Evolutionary conservation across 2,113 vertebrate species (phyloP), one percentile per base, ranked within the genome.

Genomic region (Takifugu bimaculatus): DNA sequence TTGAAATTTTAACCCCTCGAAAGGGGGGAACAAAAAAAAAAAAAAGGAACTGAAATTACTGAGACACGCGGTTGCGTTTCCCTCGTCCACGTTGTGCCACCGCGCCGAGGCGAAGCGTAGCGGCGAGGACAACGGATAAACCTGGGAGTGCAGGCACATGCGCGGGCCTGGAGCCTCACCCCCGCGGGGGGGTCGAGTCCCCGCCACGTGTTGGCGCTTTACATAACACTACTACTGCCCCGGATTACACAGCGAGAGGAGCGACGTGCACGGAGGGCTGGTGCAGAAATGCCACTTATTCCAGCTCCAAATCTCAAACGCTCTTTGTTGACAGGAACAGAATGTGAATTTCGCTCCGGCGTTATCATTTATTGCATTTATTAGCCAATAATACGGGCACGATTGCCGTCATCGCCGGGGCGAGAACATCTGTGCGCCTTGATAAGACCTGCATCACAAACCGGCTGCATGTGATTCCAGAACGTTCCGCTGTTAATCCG

Each of bases 141-240:
- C 60, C 13, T 15, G 5, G 35, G 13, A 50, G n/a, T 0, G 50
- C 29, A 48, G 25, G 47, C 27, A 29, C 52, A 54, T 52, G 26
- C 57, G 25, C 4, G n/a, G 13, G 60, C 54, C 55, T 67, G 47
- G 26, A 63, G 62, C 53, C 65, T 80, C 65, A 72, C 80, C 58
- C 68, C 55, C 39, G 14, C 28, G 0, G 13, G 78, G 20, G 73
- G 79, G 75, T 85, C 63, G 47, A 58, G 64, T 60, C 67, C 65
- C 35, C 0, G 60, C 65, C 81, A 81, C 64, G 72, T 80, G 85
- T 60, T 66, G 45, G 49, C 50, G 43, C 54, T 80, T 86, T 85
- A 83, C 65, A 49, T 80, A 81, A 88, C 72, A 50, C 58, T 45
- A 72, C 55, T 60, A 73, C 60, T 25, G 74, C 68, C 2, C 72